Conservation (phyloP, 2,797 vertebrate genomes). For the Furcifer pardalis region DNA sequence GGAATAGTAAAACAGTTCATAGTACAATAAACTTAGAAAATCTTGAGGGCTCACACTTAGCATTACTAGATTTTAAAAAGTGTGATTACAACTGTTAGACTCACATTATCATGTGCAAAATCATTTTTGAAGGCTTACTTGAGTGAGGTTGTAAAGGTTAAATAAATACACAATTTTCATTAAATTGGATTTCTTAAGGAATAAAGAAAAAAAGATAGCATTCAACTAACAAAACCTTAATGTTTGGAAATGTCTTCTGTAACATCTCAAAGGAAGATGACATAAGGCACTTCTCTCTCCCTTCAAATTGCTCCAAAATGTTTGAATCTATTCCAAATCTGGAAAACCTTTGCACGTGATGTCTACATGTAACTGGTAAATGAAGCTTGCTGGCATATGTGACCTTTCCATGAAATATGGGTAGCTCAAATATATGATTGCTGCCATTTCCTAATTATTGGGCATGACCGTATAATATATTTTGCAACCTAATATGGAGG, state of each 20-base stretch:
- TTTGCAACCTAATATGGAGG: slow-evolving; percentile 4
- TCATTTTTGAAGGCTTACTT: not conserved
- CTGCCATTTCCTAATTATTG: slow-evolving; percentile 20
- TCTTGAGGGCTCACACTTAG: too few species aligned
- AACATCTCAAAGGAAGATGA: too few species aligned
- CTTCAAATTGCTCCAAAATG: slow-evolving; percentile 4
- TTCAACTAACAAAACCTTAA: not conserved
- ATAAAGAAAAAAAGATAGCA: not conserved
- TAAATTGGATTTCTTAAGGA: not conserved
- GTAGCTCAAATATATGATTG: not conserved
- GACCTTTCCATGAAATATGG: slow-evolving; percentile 10
- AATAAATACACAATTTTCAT: not conserved
- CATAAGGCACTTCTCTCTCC: not conserved
- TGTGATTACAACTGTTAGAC: not conserved
- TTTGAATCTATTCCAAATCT: slow-evolving; percentile 9
- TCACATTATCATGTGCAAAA: not conserved
- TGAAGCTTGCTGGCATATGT: not conserved
- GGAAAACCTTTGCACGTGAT: not conserved
- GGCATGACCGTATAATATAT: not conserved
- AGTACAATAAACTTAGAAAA: too few species aligned
- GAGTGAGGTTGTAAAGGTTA: not conserved
- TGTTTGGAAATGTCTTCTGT: too few species aligned
- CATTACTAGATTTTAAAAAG: not conserved
- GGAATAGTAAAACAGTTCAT: too few species aligned
- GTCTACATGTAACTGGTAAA: slow-evolving; percentile 10